These are phyloP conservation scores for Apoda limacodes DNA, from an alignment of 2,888 invertebrate genomes.

Conservation along the genomic window DNA sequence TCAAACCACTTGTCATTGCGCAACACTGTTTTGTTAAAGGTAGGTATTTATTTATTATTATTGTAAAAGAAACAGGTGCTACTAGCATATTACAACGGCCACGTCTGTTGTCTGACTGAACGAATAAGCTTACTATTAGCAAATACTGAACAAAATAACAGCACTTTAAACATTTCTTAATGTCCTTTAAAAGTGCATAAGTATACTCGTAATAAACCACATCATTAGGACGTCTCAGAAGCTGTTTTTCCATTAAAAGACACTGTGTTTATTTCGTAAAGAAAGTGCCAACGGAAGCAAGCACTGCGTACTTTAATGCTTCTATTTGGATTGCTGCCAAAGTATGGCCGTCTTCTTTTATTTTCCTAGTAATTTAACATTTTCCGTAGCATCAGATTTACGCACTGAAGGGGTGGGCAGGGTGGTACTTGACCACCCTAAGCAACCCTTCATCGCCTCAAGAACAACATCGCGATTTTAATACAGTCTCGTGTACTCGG, in stretches of 20 bases:
- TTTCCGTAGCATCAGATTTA: conserved; percentile 23
- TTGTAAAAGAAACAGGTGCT: no score
- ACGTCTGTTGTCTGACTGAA: no score
- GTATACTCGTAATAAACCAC: conserved; percentile 32
- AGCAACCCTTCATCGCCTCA: conserved; percentile 42
- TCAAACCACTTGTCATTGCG: no score
- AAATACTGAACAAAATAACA: conserved; percentile 1
- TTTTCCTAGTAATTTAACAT: conserved; percentile 42
- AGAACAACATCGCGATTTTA: conserved; percentile 47
- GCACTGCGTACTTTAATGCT: not conserved
- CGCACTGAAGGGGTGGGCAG: conserved; percentile 23
- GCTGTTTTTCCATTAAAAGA: not conserved
- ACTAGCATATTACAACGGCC: no score
- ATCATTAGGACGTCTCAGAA: conserved; percentile 33
- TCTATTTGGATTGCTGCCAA: conserved; percentile 5
- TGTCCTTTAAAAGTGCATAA: conserved; percentile 29
- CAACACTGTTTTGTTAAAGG: no score
- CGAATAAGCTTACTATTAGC: no score
- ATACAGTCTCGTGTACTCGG: conserved; percentile 5
- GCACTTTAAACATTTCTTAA: conserved; percentile 7
- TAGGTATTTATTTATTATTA: no score
- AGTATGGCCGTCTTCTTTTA: conserved; percentile 24
- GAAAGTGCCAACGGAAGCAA: not conserved
- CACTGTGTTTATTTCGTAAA: not conserved
- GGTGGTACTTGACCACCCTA: conserved; percentile 38